These are phyloP conservation scores for Phoxinus phoxinus DNA, from an alignment of 2,113 vertebrate species.

Conservation along the genomic window DNA sequence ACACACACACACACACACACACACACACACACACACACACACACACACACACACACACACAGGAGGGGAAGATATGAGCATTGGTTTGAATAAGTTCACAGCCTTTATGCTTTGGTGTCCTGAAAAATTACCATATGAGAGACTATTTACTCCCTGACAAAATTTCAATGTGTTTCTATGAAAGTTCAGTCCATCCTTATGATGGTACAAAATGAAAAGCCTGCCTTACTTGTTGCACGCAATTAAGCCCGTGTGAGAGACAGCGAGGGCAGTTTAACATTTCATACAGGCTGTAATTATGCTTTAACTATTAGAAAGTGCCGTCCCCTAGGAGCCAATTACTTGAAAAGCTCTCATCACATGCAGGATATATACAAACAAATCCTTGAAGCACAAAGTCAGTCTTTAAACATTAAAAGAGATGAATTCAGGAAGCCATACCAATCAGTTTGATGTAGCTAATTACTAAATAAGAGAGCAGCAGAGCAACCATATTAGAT, in stretches of 20 bases:
- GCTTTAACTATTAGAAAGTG: slow-evolving; percentile 95
- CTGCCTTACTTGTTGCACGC: slow-evolving; percentile 95
- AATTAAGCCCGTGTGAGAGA: slow-evolving; percentile 93
- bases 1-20: slow-evolving; percentile 16
- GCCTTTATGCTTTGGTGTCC: slow-evolving; percentile 79
- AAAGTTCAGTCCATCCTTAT: slow-evolving; percentile 89
- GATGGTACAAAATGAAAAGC: slow-evolving; percentile 86
- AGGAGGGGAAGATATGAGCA: slow-evolving; percentile 57
- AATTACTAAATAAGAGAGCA: slow-evolving; percentile 96
- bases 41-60: not conserved
- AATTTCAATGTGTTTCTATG: slow-evolving; percentile 85
- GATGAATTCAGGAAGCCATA: slow-evolving; percentile 88
- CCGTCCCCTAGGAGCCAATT: slow-evolving; percentile 98
- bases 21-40: not conserved
- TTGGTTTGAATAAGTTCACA: slow-evolving; percentile 72
- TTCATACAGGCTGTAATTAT: slow-evolving; percentile 96
- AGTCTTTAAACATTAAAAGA: slow-evolving; percentile 98
- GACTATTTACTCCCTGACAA: slow-evolving; percentile 87
- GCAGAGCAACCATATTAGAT: slow-evolving; percentile 84
- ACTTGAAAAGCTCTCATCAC: slow-evolving; percentile 96
- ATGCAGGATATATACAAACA: slow-evolving; percentile 97
- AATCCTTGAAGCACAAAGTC: slow-evolving; percentile 99
- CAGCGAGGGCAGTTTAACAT: slow-evolving; percentile 92
- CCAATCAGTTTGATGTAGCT: slow-evolving; percentile 91
- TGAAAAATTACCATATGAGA: slow-evolving; percentile 88